Evolutionary conservation across 2,888 invertebrate species (phyloP).

Genomic region (Yponomeuta plumbellus): DNA sequence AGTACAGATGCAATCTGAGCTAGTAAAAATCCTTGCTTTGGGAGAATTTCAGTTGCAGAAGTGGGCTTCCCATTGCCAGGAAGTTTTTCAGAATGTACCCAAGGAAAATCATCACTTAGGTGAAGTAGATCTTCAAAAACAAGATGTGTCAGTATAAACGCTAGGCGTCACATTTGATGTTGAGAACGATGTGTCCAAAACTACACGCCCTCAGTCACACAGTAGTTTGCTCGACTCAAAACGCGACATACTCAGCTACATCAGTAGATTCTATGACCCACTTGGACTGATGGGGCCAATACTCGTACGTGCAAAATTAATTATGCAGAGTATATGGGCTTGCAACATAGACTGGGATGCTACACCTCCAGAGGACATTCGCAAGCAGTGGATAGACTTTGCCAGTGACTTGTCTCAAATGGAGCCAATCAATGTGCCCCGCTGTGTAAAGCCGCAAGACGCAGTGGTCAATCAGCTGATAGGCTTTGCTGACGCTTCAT

Average conservation of each 20-base stretch:
- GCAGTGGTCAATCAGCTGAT: background rate
- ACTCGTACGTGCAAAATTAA: constrained; percentile 20
- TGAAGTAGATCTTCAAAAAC: too few species aligned
- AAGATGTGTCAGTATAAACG: background rate
- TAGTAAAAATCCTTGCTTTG: too few species aligned
- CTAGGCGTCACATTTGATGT: background rate
- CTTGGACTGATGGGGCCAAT: constrained; percentile 22
- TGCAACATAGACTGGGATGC: too few species aligned
- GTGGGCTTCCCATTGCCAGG: too few species aligned
- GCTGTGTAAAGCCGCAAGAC: background rate
- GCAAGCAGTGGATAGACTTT: background rate
- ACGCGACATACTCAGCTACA: constrained; percentile 22
- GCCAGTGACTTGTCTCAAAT: background rate
- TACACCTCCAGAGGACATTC: background rate
- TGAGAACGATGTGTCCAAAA: background rate
- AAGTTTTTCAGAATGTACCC: too few species aligned
- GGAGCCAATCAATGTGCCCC: background rate
- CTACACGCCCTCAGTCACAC: background rate
- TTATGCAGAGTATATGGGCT: constrained; percentile 22
- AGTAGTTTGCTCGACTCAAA: constrained; percentile 18
- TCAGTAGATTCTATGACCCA: constrained; percentile 25
- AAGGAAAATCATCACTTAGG: too few species aligned
- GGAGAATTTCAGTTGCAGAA: too few species aligned
- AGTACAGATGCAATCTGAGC: too few species aligned
- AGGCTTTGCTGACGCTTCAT: background rate